These are phyloP conservation scores for Tursiops truncatus DNA, from an alignment of 2,113 vertebrate species.

Conservation along the genomic window DNA sequence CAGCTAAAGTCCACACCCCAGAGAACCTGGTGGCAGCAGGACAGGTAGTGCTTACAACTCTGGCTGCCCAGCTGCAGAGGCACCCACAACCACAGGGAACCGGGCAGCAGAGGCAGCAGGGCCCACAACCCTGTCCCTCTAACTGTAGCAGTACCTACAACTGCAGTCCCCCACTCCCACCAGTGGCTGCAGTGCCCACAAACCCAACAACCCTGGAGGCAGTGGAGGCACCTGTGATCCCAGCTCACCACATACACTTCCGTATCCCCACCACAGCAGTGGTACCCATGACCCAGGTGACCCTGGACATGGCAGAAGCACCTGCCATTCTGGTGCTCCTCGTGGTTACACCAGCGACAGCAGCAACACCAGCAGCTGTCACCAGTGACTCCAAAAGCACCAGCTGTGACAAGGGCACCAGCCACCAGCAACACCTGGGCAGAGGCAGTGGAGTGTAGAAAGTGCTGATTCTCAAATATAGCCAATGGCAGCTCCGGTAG, in stretches of 20 bases:
- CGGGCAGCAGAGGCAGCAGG: fast-evolving
- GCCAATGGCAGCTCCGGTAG: background rate
- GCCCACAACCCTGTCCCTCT: background rate
- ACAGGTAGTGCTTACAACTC: background rate
- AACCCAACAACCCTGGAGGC: background rate
- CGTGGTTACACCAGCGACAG: fast-evolving
- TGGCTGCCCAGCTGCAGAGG: background rate
- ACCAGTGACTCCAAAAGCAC: background rate
- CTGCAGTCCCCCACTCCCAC: background rate
- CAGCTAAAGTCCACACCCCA: background rate
- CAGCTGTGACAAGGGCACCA: background rate
- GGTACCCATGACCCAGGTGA: background rate
- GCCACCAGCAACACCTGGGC: background rate
- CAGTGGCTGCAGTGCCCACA: background rate
- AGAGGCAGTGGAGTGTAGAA: background rate
- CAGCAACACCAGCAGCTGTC: background rate
- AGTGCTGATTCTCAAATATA: background rate
- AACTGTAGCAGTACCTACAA: background rate
- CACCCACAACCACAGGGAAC: background rate
- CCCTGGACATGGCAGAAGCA: background rate
- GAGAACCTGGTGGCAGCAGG: fast-evolving
- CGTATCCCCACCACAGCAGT: background rate
- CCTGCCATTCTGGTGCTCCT: background rate
- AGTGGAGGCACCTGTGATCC: background rate
- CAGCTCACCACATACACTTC: background rate